A percentile compares a stretch with the other conserved stretches of the same genome.
Evolutionary conservation across 2,113 vertebrate species (phyloP).

Genomic region (Illadopsis cleaveri): DNA sequence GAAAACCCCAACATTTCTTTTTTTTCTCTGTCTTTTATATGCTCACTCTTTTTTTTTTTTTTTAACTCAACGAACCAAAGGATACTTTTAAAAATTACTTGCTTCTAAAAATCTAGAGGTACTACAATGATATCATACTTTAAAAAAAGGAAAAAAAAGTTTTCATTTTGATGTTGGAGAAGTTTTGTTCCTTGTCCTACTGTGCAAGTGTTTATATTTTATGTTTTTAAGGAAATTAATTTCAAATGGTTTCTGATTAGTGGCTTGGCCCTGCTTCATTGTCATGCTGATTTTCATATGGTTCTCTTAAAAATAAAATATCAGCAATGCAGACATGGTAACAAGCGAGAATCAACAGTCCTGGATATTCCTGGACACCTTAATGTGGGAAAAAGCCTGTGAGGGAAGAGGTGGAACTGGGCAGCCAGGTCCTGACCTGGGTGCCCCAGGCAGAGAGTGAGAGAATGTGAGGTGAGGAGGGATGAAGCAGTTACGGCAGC

Average conservation of each 20-base stretch:
- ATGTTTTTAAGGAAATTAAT: conserved; percentile 20
- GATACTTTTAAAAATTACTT: not conserved
- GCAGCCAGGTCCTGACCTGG: not conserved
- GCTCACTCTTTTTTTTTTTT: accelerated
- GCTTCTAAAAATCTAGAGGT: not conserved
- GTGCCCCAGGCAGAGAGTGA: not conserved
- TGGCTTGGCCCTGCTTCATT: conserved; percentile 29
- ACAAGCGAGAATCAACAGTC: not conserved
- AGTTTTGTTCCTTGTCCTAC: not conserved
- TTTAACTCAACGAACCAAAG: not conserved
- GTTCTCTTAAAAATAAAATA: not conserved
- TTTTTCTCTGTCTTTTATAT: not conserved
- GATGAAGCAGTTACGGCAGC: not conserved
- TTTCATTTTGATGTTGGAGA: not conserved
- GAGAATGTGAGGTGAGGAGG: accelerated
- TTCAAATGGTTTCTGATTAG: conserved; percentile 7
- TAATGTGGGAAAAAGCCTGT: not conserved
- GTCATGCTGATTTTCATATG: not conserved
- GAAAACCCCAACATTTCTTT: not conserved
- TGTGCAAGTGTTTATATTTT: conserved; percentile 4
- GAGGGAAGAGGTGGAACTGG: not conserved
- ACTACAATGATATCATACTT: not conserved
- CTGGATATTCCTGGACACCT: not conserved
- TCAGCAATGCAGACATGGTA: not conserved
- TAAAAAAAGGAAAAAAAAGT: not conserved